Evolutionary conservation across 2,797 vertebrate species (phyloP).

Genomic region (Vireo griseus): DNA sequence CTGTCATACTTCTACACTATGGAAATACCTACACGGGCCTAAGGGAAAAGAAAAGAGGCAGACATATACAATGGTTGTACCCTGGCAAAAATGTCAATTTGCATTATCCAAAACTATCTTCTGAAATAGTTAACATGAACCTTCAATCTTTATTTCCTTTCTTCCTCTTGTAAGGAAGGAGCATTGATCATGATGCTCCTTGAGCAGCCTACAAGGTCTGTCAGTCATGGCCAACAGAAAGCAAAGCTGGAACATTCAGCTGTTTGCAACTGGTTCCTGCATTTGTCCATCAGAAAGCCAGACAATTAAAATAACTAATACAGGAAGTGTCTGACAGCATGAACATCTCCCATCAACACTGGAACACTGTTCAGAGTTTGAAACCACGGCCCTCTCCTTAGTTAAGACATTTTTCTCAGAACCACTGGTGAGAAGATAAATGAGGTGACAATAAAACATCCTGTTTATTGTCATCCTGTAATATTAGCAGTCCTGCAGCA

Average conservation of each 20-base stretch:
- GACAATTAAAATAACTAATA: neutral
- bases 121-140: neutral
- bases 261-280: neutral
- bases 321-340: neutral
- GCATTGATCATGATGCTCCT: neutral
- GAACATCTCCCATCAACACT: neutral
- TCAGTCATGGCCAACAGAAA: neutral
- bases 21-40: neutral
- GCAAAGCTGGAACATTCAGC: neutral
- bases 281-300: neutral
- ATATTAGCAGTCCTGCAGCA: neutral
- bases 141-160: neutral
- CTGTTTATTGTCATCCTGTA: neutral
- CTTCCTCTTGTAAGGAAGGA: neutral
- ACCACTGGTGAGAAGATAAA: neutral
- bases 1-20: neutral
- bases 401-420: neutral
- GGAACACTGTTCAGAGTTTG: neutral
- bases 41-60: neutral
- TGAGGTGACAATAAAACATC: neutral
- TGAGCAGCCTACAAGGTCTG: accelerated
- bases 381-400: neutral
- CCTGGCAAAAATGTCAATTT: neutral
- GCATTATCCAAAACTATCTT: neutral
- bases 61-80: neutral